Percentiles rank a stretch among this genome's conserved stretches.
Evolutionary conservation across 1,140 invertebrate genomes (phyloP).

Genomic region (Drosophila nasuta): DNA sequence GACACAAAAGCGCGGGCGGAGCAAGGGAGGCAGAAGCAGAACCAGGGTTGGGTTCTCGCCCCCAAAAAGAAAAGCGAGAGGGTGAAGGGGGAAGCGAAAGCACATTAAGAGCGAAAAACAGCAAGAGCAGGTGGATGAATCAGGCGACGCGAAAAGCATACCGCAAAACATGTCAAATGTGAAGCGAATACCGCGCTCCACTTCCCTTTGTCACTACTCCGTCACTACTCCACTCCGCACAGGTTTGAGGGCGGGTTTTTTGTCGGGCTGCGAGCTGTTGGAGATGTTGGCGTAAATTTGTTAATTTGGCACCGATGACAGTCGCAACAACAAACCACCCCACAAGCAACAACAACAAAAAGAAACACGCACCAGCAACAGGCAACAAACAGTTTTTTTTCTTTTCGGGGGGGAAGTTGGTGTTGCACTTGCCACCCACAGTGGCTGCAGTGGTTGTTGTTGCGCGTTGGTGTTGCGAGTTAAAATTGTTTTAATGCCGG

Average conservation of each 20-base stretch:
- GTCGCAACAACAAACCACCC: slow-evolving; percentile 13
- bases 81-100: slow-evolving; percentile 20
- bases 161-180: slow-evolving; percentile 81
- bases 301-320: slow-evolving; percentile 84
- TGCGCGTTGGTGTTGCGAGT: slow-evolving; percentile 78
- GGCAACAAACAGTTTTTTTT: slow-evolving; percentile 40
- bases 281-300: slow-evolving; percentile 84
- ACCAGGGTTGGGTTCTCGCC: slow-evolving; percentile 7
- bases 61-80: slow-evolving; percentile 35
- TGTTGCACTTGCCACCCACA: slow-evolving; percentile 19
- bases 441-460: slow-evolving; percentile 36
- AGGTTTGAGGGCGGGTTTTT: too few species aligned
- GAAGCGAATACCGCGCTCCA: slow-evolving; percentile 37
- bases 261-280: slow-evolving; percentile 37
- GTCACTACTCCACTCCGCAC: neutral
- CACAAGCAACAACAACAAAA: slow-evolving; percentile 22
- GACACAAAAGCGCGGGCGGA: slow-evolving; percentile 17
- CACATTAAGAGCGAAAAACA: slow-evolving; percentile 40
- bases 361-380: slow-evolving; percentile 58
- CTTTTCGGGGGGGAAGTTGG: neutral
- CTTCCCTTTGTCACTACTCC: neutral
- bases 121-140: slow-evolving; percentile 38
- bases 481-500: slow-evolving; percentile 85
- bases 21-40: too few species aligned
- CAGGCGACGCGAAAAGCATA: slow-evolving; percentile 33